Conservation (phyloP, 2,113 vertebrate species). For the Oxyruncus cristatus region DNA sequence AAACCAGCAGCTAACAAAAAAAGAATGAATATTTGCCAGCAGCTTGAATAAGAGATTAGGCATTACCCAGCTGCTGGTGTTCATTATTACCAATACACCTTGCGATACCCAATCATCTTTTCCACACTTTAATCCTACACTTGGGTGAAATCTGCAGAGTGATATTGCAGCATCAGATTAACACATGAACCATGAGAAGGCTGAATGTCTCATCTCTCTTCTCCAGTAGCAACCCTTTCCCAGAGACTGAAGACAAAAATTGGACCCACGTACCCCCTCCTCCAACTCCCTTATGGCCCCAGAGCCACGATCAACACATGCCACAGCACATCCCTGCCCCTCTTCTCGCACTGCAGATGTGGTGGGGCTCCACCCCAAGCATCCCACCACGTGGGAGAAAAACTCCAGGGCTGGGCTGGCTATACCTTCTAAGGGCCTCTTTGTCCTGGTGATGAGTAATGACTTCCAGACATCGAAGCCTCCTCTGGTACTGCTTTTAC, state of each 20-base stretch:
- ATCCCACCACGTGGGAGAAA: accelerated
- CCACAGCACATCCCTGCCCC: neutral
- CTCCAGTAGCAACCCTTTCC: neutral
- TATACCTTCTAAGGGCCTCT: neutral
- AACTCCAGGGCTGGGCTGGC: neutral
- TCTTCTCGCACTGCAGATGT: neutral
- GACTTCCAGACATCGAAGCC: neutral
- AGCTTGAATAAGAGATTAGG: neutral
- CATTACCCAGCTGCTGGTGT: neutral
- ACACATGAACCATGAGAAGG: neutral
- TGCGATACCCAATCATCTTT: neutral
- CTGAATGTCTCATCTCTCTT: neutral
- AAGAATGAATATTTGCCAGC: neutral
- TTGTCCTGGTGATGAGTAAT: neutral
- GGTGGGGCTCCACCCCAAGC: neutral
- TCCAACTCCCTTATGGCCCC: accelerated
- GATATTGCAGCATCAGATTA: neutral
- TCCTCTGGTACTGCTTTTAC: neutral
- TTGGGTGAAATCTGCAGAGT: neutral
- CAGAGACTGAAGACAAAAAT: neutral
- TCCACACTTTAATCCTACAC: neutral
- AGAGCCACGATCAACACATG: accelerated
- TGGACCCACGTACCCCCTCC: accelerated
- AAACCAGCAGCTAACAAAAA: constrained; percentile 4
- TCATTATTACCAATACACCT: neutral